phyloP scores from a whole-genome alignment of 2,113 vertebrate species.

The Dipodomys ordii region DNA sequence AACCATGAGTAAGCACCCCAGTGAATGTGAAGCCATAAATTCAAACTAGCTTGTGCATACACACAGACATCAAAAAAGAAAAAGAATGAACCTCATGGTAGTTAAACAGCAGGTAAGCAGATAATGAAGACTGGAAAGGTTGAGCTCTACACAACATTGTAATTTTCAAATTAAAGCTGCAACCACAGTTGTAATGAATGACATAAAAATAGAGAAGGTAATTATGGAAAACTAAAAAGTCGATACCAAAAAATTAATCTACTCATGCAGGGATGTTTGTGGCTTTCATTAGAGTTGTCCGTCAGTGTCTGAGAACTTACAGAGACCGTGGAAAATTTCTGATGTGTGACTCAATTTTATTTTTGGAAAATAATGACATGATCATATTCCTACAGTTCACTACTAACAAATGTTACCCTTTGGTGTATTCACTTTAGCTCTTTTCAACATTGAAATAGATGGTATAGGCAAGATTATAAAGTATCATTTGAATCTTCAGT shows the following conservation, averaged over 20 bases:
- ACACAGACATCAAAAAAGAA: no score
- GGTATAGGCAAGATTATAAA: slow-evolving; percentile 23
- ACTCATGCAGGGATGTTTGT: slow-evolving; percentile 26
- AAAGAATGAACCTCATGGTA: not conserved
- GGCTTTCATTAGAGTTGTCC: slow-evolving; percentile 37
- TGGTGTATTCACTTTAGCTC: slow-evolving; percentile 50
- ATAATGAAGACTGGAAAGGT: slow-evolving; percentile 13
- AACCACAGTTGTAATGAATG: slow-evolving; percentile 31
- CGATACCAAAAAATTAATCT: not conserved
- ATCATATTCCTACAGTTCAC: not conserved
- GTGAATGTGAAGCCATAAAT: no score
- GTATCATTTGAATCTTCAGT: not conserved
- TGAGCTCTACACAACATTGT: slow-evolving; percentile 43
- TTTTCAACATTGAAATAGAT: slow-evolving; percentile 52
- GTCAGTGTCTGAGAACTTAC: slow-evolving; percentile 50
- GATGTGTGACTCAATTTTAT: slow-evolving; percentile 55
- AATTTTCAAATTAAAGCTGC: slow-evolving; percentile 56
- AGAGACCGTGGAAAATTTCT: slow-evolving; percentile 45
- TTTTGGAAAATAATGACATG: slow-evolving; percentile 63
- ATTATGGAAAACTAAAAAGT: slow-evolving; percentile 47
- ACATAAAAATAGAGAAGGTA: slow-evolving; percentile 44
- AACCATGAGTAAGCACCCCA: no score
- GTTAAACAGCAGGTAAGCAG: not conserved
- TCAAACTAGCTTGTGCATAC: no score
- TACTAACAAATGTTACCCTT: slow-evolving; percentile 21